Base-by-base conservation (phyloP, 2,888 invertebrate species). In the Saturnia pavonia region DNA sequence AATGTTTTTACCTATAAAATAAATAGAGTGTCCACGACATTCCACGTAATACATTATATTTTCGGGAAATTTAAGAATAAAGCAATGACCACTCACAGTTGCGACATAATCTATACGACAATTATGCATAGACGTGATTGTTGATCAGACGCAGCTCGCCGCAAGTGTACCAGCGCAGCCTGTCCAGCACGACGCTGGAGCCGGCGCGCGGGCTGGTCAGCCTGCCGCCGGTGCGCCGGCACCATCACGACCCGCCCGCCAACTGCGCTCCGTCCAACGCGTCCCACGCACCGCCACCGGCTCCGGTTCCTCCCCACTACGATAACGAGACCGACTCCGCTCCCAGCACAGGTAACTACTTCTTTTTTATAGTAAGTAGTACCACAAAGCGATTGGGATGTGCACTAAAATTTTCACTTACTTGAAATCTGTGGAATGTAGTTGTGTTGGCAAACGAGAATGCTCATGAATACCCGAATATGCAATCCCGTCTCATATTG, bases 161-260 rank as follows among this genome's bases (percentile, higher is more conserved):
- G 34, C 88, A 89, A 73, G 87, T 90, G 79, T 94, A 94, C 81
- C 93, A 92, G 75, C 91, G 94, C 67, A 94, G 93, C 75, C 79
- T 90, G 70, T 92, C 92, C 0, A 89, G 87, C 70, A 90, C 88
- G 27, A 88, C 88, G 73, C 80, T 94, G 72, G 91, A 91, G 77
- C 86, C 86, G 12, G 82, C 87, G 2, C 88, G 89, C 43, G 83
- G 90, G 71, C 86, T 94, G 73, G 91, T 92, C 76, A 94, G 94
- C 75, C 83, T 95, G 76, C 94, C 94, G 74, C 94, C 95, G 14
- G 94, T 95, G 70, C 87, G 95, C 14, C 86, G 95, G 45, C 73
- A 67, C 74, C 74, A 77, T 75, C 63, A 63, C 68, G 68, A 70
- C 54, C 66, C 69, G 34, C 69, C 73, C 65, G n/a, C 51, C 40